A percentile compares a stretch with the other conserved stretches of the same genome.
phyloP scores from a whole-genome alignment of 2,888 invertebrate genomes.

The Ophion ellenae region DNA sequence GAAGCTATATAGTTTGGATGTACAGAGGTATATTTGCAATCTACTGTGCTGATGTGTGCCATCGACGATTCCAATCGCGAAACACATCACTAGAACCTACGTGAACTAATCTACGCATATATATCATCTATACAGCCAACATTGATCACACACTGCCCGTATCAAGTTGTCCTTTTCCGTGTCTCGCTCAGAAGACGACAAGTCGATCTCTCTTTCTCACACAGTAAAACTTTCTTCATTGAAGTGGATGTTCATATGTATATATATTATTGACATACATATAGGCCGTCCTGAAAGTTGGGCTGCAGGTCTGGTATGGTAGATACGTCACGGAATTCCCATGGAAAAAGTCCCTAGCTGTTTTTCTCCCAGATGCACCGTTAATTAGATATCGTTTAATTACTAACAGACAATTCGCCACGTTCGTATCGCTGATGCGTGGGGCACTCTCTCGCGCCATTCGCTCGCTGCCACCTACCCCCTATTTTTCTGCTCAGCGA shows the following conservation, averaged over 20 bases:
- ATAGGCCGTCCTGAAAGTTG: neutral
- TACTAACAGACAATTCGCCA: neutral
- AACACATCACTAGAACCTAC: slow-evolving; percentile 12
- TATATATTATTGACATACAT: neutral
- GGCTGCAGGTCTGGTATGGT: neutral
- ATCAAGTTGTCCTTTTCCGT: slow-evolving; percentile 51
- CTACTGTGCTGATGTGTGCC: slow-evolving; percentile 52
- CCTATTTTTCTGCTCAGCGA: neutral
- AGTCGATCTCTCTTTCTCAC: slow-evolving; percentile 22
- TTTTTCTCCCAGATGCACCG: neutral
- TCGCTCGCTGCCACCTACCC: neutral
- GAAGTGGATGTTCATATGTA: neutral
- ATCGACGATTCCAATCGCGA: slow-evolving; percentile 55
- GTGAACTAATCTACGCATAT: slow-evolving; percentile 6
- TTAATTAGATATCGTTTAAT: neutral
- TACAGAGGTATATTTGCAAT: slow-evolving; percentile 49
- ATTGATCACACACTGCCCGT: slow-evolving; percentile 57
- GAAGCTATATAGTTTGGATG: slow-evolving; percentile 1
- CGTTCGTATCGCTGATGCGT: neutral
- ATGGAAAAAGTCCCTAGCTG: neutral
- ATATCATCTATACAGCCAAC: slow-evolving; percentile 27
- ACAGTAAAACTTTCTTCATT: slow-evolving; percentile 17
- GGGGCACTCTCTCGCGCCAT: neutral
- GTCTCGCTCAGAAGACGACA: slow-evolving; percentile 49
- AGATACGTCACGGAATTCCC: neutral